Evolutionary conservation across 2,797 vertebrate species (phyloP).

Genomic region (Falco cherrug): DNA sequence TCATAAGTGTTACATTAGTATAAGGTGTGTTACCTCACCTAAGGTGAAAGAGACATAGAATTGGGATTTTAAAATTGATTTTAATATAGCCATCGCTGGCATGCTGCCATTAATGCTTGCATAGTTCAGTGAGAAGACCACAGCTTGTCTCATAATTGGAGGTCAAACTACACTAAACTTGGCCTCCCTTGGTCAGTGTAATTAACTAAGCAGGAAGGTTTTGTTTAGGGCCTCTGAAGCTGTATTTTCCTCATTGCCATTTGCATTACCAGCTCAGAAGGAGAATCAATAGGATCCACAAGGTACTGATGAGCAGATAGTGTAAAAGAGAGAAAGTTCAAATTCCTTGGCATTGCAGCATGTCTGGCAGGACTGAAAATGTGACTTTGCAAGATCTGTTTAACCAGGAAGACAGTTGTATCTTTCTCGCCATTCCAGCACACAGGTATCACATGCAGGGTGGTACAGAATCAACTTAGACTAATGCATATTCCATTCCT

Average conservation of each 20-base stretch:
- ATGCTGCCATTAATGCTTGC: background rate
- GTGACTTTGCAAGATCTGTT: background rate
- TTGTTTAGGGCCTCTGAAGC: background rate
- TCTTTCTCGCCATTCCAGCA: background rate
- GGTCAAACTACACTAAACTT: background rate
- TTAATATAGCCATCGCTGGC: conserved; percentile 17
- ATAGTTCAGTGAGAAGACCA: background rate
- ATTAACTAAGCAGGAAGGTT: conserved; percentile 27
- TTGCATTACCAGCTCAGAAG: background rate
- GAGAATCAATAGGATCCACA: conserved; percentile 17
- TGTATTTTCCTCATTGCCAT: background rate
- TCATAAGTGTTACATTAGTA: background rate
- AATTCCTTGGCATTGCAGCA: background rate
- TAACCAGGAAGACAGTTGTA: background rate
- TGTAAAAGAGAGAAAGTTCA: background rate
- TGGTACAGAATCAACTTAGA: background rate
- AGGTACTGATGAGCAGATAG: background rate
- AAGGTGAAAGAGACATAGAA: background rate
- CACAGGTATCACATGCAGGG: background rate
- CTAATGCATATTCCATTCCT: background rate
- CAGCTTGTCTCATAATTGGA: background rate
- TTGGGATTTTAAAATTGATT: conserved; percentile 10
- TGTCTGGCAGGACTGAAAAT: background rate
- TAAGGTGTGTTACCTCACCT: background rate
- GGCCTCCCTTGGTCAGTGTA: background rate